Base-by-base conservation (phyloP, 2,113 vertebrate species). In the Hypanus sabinus region DNA sequence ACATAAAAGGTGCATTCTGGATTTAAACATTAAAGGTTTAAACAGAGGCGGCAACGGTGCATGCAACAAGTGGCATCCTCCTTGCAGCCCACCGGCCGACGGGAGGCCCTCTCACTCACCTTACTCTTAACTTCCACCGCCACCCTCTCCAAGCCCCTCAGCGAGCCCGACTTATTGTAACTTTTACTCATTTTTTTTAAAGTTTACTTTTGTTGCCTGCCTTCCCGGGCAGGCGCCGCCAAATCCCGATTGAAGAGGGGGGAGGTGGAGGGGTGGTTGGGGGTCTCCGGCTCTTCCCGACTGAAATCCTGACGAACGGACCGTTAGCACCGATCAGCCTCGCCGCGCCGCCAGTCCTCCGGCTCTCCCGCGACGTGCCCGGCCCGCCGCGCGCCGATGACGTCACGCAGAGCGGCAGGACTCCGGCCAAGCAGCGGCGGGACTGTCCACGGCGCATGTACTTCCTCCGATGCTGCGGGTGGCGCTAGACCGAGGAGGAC, bases 51-150 rank as follows among this genome's bases (percentile, higher is more conserved):
- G 10, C 68, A 70, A 18, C 68, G 18, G 68, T 27, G 30, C 24
- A 30, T 30, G 30, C 77, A 80, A 1, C 30, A 7, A 46, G 46
- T 46, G 46, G 4, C 46, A 46, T 46, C 46, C 46, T 46, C 46
- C 46, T 46, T 46, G 46, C 46, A 46, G 46, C 46, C 46, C 46
- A 46, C 46, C 46, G 46, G 46, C 46, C 46, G 46, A 46, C 2
- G 46, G 46, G 46, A 46, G 46, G 46, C 46, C 46, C 46, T 5
- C 20, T 46, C 46, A 95, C 98, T 98, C 96, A 99, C 98, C 98
- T 99, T 99, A 96, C 98, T 98, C 95, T 99, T 99, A 85, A 99
- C 98, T 96, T 99, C 98, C 96, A 99, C 98, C 0, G 98, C 98
- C 95, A 97, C 97, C 95, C 97, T 97, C 27, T 97, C 97, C 95